A percentile compares a stretch with the other conserved stretches of the same genome.
Conservation (phyloP, 1,140 invertebrate species). For the Tetraneura akinire region DNA sequence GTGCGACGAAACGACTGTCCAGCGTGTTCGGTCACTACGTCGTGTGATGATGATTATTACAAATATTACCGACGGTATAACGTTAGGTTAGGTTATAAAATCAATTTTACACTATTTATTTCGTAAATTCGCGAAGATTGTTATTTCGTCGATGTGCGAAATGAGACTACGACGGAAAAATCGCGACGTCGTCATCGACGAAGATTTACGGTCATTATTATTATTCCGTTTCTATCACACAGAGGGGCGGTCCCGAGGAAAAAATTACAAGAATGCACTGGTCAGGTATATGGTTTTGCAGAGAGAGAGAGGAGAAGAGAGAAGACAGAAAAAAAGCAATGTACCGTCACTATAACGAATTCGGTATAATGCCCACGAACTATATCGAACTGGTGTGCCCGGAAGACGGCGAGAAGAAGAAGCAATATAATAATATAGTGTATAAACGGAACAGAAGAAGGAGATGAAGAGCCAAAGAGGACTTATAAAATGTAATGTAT, state of each 20-base stretch:
- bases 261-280: too few species aligned
- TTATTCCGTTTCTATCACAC: too few species aligned
- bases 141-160: not conserved
- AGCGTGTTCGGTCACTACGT: too few species aligned
- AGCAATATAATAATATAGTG: not conserved
- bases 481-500: too few species aligned
- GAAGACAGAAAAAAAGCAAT: not conserved
- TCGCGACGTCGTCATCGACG: not conserved
- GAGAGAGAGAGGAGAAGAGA: not conserved
- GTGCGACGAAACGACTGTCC: too few species aligned
- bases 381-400: conserved; percentile 1
- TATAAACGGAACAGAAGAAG: not conserved
- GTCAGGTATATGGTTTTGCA: too few species aligned
- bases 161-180: conserved; percentile 21
- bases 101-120: not conserved
- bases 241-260: not conserved
- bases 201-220: conserved; percentile 28
- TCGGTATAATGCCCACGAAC: conserved; percentile 7
- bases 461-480: not conserved
- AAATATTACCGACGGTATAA: too few species aligned
- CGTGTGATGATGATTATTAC: too few species aligned
- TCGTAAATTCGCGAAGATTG: not conserved
- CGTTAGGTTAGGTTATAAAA: not conserved
- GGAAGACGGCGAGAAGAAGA: not conserved
- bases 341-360: conserved; percentile 35